Percentiles rank a stretch among this genome's conserved stretches.
These are phyloP conservation scores for Actias luna DNA, from an alignment of 2,888 invertebrate species.

Conservation along the genomic window DNA sequence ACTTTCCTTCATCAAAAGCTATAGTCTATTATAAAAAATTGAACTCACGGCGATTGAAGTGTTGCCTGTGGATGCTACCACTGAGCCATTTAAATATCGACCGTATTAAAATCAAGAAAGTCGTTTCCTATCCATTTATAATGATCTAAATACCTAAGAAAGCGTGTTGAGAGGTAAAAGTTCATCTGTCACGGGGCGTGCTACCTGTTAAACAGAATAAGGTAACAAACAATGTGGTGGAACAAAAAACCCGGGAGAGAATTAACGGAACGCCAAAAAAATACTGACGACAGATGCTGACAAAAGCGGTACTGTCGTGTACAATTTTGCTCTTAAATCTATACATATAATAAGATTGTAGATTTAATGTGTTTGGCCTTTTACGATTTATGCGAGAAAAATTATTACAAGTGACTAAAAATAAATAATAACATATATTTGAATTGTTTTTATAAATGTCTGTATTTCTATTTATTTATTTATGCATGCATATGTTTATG, in stretches of 20 bases:
- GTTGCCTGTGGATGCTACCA: too few relatives aligned
- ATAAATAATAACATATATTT: too few relatives aligned
- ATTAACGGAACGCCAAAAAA: conserved; percentile 58
- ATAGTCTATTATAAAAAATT: too few relatives aligned
- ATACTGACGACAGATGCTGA: conserved; percentile 68
- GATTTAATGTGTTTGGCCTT: too few relatives aligned
- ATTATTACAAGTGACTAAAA: too few relatives aligned
- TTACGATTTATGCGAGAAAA: too few relatives aligned
- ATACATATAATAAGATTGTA: too few relatives aligned
- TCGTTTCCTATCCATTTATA: neutral
- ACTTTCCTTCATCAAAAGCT: too few relatives aligned
- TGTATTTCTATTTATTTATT: too few relatives aligned
- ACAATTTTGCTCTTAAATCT: conserved; percentile 22
- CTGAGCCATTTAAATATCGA: neutral
- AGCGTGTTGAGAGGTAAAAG: conserved; percentile 32
- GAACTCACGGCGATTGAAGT: too few relatives aligned
- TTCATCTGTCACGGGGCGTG: conserved; percentile 36
- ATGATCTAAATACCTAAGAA: conserved; percentile 5
- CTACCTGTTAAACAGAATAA: conserved; percentile 44
- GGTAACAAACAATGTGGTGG: conserved; percentile 47
- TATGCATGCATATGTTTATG: too few relatives aligned
- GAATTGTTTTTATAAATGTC: too few relatives aligned
- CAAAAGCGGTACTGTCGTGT: conserved; percentile 49
- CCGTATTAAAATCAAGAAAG: neutral
- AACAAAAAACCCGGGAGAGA: conserved; percentile 53